Conservation (phyloP, 2,888 invertebrate species). For the Hofmannophila pseudospretella region DNA sequence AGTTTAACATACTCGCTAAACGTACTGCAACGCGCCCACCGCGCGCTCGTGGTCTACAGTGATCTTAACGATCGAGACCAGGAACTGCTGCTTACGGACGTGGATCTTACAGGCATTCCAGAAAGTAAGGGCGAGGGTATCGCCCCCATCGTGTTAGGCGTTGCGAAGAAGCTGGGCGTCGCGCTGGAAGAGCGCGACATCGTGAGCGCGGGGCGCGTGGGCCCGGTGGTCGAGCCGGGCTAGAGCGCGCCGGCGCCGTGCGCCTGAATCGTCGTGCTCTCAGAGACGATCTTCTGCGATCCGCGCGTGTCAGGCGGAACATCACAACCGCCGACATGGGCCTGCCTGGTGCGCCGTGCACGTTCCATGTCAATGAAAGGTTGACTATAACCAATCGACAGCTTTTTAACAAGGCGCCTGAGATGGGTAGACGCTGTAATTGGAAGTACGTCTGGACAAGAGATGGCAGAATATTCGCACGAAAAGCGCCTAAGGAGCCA, state of each 20-base stretch:
- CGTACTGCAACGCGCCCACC: too few species aligned
- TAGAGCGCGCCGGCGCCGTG: slow-evolving; percentile 7
- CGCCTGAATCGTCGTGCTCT: slow-evolving; percentile 11
- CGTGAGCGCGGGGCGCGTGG: background rate
- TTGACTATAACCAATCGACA: slow-evolving; percentile 1
- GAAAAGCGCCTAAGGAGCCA: too few species aligned
- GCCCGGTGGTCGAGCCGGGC: background rate
- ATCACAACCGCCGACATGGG: slow-evolving; percentile 7
- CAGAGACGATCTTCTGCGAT: slow-evolving; percentile 11
- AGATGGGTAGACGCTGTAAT: background rate
- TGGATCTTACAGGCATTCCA: background rate
- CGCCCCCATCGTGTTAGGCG: background rate
- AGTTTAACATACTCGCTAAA: too few species aligned
- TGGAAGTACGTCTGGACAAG: slow-evolving; percentile 9
- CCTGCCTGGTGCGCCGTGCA: too few species aligned
- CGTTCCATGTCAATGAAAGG: too few species aligned
- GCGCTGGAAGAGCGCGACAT: background rate
- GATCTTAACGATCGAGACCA: background rate
- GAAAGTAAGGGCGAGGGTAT: background rate
- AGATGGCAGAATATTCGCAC: too few species aligned
- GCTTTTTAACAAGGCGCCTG: slow-evolving; percentile 4
- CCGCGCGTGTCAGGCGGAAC: slow-evolving; percentile 14
- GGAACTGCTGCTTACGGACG: background rate
- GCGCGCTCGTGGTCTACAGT: too few species aligned
- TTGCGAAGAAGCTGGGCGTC: background rate